Percentiles rank a stretch among this genome's conserved stretches.
These are phyloP conservation scores for Drosophila subsilvestris DNA, from an alignment of 2,888 invertebrate genomes.

Conservation along the genomic window DNA sequence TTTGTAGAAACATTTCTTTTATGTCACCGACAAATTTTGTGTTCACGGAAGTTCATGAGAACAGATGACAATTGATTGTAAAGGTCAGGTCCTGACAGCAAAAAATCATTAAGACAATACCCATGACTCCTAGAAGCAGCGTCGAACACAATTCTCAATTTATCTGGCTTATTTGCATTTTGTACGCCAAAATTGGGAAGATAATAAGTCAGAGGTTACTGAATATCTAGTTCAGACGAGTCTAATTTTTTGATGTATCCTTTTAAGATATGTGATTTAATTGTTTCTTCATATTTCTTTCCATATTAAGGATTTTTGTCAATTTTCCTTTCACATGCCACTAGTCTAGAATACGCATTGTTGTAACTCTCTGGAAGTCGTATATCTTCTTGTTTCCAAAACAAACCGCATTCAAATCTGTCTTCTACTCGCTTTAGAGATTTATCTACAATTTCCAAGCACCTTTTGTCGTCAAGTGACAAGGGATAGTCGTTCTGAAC, in stretches of 20 bases:
- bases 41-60: not conserved
- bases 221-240: not conserved
- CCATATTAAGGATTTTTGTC: not conserved
- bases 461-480: not conserved
- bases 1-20: constrained; percentile 5
- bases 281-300: constrained; percentile 1
- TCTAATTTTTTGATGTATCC: constrained; percentile 5
- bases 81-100: constrained; percentile 7
- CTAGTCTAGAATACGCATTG: constrained; percentile 6
- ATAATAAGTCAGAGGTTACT: constrained; percentile 2
- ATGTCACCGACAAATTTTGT: not conserved
- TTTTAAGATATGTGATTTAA: constrained; percentile 1
- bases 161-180: constrained; percentile 9
- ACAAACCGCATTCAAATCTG: not conserved
- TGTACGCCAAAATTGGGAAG: constrained; percentile 4
- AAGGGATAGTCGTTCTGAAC: not conserved
- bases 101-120: constrained; percentile 5
- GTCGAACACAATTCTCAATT: constrained; percentile 5
- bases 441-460: not conserved
- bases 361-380: constrained; percentile 4
- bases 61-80: not conserved
- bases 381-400: not conserved
- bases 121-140: constrained; percentile 2
- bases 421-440: not conserved
- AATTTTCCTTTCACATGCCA: not conserved